Base-by-base conservation (phyloP, 1,140 invertebrate species). In the Aphis gossypii region DNA sequence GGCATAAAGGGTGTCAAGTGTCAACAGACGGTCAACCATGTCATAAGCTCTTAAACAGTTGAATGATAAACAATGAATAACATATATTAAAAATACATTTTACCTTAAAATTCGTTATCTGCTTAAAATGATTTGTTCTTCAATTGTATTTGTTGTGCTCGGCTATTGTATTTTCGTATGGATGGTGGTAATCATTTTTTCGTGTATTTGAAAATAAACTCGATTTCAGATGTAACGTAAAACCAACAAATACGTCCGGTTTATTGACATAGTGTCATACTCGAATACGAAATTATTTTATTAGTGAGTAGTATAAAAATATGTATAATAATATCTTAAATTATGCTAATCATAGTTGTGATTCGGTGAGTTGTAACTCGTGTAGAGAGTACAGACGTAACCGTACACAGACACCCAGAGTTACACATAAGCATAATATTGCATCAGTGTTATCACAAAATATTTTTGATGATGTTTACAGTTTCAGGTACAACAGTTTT, bases 111-210 rank as follows among this genome's bases (percentile, higher is more conserved):
- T 90, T 41, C 56, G 35, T 20, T 68, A n/a, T 20, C 18, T 51
- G 44, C 18, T 54, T 83, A 92, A 38, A 51, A 92, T 92, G 68
- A 92, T 92, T 92, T 92, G 68, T 51, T 92, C 68, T 82, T 92
- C 90, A 23, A 41, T 51, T 11, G 90, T 92, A 83, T 83, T 92
- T 83, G 90, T 92, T 51, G 90, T 92, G 18, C 46, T 92, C 68
- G 68, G 90, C 35, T 92, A 92, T 51, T 92, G 90, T 92, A 51
- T 92, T 23, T 92, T 92, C 25, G 90, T 92, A 25, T 92, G 90
- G 90, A 83, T 51, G 35, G 68, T 83, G 23, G 90, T 92, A 44
- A 92, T 92, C 18, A 92, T 92, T 82, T 92, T 92, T 51, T 83
- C 90, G 25, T 92, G 90, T 51, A 92, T 92, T 82, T 92, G 83